Percentiles rank a stretch among this genome's conserved stretches.
phyloP scores from a whole-genome alignment of 2,888 invertebrate genomes.

The Branchellion lobata region DNA sequence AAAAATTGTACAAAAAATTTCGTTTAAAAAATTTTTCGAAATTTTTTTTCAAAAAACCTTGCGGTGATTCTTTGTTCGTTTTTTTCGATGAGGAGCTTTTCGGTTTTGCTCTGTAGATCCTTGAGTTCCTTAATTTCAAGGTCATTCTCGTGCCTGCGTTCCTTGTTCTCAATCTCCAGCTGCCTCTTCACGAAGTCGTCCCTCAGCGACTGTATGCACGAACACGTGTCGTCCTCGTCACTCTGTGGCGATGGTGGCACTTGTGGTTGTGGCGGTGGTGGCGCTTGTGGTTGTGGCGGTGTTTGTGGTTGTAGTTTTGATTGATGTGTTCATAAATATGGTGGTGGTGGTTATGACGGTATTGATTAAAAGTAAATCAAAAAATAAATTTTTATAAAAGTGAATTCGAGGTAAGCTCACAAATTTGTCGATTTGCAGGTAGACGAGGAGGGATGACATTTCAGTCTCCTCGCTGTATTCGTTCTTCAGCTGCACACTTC shows the following conservation, averaged over 20 bases:
- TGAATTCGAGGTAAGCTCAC: neutral
- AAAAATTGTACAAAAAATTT: no score
- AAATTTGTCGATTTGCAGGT: constrained; percentile 70
- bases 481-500: constrained; percentile 86
- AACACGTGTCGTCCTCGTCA: constrained; percentile 60
- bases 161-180: constrained; percentile 55
- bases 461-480: constrained; percentile 88
- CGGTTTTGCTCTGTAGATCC: constrained; percentile 54
- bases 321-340: no score
- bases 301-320: no score
- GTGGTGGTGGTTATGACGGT: no score
- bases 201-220: constrained; percentile 59
- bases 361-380: no score
- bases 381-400: no score
- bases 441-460: constrained; percentile 81
- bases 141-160: constrained; percentile 52
- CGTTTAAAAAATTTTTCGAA: neutral
- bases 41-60: no score
- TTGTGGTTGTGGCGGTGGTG: no score
- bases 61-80: constrained; percentile 54
- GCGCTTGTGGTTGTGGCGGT: no score
- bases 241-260: constrained; percentile 51
- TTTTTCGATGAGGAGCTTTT: constrained; percentile 56
- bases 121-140: constrained; percentile 52
- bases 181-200: constrained; percentile 57